Evolutionary conservation across 2,888 invertebrate genomes (phyloP).

Genomic region (Andrena dorsata): DNA sequence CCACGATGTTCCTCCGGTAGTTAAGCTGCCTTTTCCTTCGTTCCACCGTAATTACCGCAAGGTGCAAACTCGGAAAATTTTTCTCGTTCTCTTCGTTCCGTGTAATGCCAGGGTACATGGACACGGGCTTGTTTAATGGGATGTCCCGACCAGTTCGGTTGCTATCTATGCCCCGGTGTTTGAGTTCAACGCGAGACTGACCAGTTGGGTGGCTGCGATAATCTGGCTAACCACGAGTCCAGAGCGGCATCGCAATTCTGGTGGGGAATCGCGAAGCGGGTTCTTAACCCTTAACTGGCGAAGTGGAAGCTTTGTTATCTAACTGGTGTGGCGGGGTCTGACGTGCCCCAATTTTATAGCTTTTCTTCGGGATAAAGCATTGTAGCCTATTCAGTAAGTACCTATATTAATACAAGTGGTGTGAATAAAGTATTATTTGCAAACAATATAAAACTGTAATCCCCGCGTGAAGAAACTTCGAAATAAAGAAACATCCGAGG

Average conservation of each 20-base stretch:
- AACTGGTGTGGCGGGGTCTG: too few relatives aligned
- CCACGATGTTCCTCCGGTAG: constrained; percentile 55
- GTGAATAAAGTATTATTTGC: too few relatives aligned
- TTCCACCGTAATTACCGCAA: constrained; percentile 78
- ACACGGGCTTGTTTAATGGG: constrained; percentile 38
- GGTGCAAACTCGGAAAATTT: constrained; percentile 82
- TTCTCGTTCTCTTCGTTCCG: constrained; percentile 61
- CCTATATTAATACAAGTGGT: too few relatives aligned
- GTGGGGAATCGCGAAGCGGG: background rate
- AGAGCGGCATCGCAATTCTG: background rate
- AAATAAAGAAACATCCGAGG: too few relatives aligned
- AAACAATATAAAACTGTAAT: too few relatives aligned
- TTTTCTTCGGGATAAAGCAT: too few relatives aligned
- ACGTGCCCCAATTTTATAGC: too few relatives aligned
- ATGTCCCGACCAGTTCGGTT: constrained; percentile 16
- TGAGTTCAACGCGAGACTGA: constrained; percentile 17
- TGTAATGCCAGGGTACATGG: constrained; percentile 75
- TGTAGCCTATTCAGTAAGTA: too few relatives aligned
- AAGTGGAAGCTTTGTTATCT: too few relatives aligned
- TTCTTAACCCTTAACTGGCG: background rate
- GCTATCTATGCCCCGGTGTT: constrained; percentile 11
- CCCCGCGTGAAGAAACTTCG: too few relatives aligned
- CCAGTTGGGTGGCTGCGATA: constrained; percentile 1
- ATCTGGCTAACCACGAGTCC: background rate
- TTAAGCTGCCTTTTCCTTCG: constrained; percentile 66